Percentiles rank a stretch among this genome's conserved stretches.
phyloP scores from a whole-genome alignment of 2,888 invertebrate species.

The Microdon myrmicae region DNA sequence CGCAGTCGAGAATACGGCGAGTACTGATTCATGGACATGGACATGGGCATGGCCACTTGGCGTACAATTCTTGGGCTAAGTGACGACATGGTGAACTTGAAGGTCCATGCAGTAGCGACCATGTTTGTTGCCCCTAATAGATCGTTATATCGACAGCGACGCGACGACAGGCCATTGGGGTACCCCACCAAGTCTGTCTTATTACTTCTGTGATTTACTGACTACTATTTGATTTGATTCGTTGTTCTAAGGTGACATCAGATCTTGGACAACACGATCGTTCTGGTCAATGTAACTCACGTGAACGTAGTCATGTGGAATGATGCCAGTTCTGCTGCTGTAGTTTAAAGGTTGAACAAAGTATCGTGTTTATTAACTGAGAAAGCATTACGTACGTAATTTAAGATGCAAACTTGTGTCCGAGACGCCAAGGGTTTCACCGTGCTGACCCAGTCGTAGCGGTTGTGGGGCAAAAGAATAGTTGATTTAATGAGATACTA shows the following conservation, averaged over 20 bases:
- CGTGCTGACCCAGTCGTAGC: too few relatives aligned
- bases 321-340: conserved; percentile 16
- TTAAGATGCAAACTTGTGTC: too few relatives aligned
- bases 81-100: conserved; percentile 35
- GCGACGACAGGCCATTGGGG: too few relatives aligned
- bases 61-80: conserved; percentile 16
- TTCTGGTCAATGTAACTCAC: conserved; percentile 41
- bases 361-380: too few relatives aligned
- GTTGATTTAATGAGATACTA: too few relatives aligned
- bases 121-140: background rate
- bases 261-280: conserved; percentile 40
- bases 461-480: too few relatives aligned
- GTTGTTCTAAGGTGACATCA: conserved; percentile 37
- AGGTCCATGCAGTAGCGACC: conserved; percentile 3
- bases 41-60: conserved; percentile 26
- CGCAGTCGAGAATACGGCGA: too few relatives aligned
- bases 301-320: conserved; percentile 37
- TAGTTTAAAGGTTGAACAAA: conserved; percentile 23
- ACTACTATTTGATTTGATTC: conserved; percentile 1
- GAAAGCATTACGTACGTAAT: too few relatives aligned
- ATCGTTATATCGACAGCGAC: background rate
- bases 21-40: too few relatives aligned
- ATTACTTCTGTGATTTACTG: too few relatives aligned
- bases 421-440: too few relatives aligned
- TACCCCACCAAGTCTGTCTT: too few relatives aligned